phyloP scores from a whole-genome alignment of 1,140 invertebrate genomes.

The Anthonomus grandis region DNA sequence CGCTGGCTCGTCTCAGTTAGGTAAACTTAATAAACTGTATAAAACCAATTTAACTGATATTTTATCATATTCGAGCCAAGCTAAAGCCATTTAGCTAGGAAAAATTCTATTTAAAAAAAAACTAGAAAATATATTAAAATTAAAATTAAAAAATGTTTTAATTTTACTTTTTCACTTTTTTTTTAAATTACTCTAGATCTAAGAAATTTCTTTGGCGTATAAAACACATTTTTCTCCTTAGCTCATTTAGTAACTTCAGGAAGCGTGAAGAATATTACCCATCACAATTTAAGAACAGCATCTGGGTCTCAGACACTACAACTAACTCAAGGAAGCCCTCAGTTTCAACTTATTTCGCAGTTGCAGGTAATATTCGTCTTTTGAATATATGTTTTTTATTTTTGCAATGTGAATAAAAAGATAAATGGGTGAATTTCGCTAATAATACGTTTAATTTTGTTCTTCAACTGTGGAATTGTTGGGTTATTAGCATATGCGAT shows the following conservation, averaged over 20 bases:
- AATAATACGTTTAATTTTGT: not conserved
- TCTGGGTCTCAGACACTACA: slow-evolving; percentile 31
- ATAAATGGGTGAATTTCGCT: not conserved
- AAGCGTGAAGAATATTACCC: slow-evolving; percentile 57
- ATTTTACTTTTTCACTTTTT: too few species aligned
- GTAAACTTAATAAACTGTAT: slow-evolving; percentile 29
- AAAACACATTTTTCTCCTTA: slow-evolving; percentile 35
- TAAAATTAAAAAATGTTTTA: too few species aligned
- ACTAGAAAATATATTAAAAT: too few species aligned
- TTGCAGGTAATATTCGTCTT: slow-evolving; percentile 40
- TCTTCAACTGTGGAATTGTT: too few species aligned
- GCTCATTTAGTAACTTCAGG: slow-evolving; percentile 64
- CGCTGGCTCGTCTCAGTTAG: slow-evolving; percentile 39
- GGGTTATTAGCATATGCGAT: too few species aligned
- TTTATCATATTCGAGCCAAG: too few species aligned
- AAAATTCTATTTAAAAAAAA: too few species aligned
- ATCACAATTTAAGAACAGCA: slow-evolving; percentile 56
- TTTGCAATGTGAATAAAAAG: not conserved
- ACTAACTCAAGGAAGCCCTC: slow-evolving; percentile 48
- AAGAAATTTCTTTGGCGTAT: too few species aligned
- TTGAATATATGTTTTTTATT: not conserved
- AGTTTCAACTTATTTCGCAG: slow-evolving; percentile 58
- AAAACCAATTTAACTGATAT: slow-evolving; percentile 1
- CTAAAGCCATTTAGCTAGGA: too few species aligned
- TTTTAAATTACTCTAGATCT: too few species aligned